These are phyloP conservation scores for Prunella strophiata DNA, from an alignment of 2,797 vertebrate species.

Conservation along the genomic window DNA sequence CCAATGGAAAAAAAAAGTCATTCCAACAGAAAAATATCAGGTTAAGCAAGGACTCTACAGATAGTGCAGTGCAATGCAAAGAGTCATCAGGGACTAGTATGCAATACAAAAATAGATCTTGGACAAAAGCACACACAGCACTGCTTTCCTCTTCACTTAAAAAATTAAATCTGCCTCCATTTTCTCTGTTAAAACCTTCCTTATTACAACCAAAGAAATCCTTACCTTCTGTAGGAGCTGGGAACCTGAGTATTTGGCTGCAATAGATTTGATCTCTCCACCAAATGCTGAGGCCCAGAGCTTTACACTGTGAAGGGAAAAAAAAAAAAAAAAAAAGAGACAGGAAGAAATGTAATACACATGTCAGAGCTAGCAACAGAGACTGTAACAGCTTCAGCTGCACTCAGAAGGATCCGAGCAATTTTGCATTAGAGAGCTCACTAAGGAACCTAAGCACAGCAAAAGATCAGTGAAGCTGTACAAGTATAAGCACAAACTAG, in stretches of 20 bases:
- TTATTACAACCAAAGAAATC: constrained; percentile 36
- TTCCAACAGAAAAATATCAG: constrained; percentile 66
- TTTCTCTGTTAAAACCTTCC: constrained; percentile 67
- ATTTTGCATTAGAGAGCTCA: neutral
- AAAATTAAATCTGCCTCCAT: constrained; percentile 76
- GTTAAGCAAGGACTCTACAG: constrained; percentile 63
- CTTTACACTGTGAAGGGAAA: constrained; percentile 86
- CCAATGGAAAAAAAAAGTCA: neutral
- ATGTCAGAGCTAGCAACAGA: constrained; percentile 54
- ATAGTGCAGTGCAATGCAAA: constrained; percentile 35
- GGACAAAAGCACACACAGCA: constrained; percentile 35
- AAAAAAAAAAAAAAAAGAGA: neutral
- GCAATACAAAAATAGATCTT: constrained; percentile 56
- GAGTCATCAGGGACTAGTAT: constrained; percentile 35
- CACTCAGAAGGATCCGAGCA: neutral
- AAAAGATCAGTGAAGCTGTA: neutral
- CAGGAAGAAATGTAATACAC: constrained; percentile 68
- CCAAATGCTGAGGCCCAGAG: constrained; percentile 99
- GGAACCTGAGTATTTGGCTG: constrained; percentile 97
- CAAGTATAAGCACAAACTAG: neutral
- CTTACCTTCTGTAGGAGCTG: constrained; percentile 99
- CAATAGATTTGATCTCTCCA: constrained; percentile 98
- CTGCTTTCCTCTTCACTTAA: constrained; percentile 57
- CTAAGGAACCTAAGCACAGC: constrained; percentile 13
- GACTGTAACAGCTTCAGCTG: constrained; percentile 38